phyloP scores from a whole-genome alignment of 1,140 invertebrate species.

The Microplitis demolitor region DNA sequence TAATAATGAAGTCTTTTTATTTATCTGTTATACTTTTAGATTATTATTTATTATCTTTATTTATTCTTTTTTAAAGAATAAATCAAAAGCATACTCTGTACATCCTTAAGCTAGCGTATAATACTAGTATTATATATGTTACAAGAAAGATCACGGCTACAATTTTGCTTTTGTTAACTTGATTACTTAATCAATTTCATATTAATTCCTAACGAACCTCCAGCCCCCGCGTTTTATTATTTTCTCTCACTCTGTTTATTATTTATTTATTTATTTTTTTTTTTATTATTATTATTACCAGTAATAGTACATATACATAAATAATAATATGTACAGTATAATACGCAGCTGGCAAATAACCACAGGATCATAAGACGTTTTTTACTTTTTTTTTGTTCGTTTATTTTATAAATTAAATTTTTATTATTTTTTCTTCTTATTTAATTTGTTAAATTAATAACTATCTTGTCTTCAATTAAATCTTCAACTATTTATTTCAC shows the following conservation, averaged over 20 bases:
- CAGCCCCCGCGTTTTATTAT: neutral
- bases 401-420: constrained; percentile 1
- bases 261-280: neutral
- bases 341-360: constrained; percentile 30
- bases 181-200: neutral
- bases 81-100: neutral
- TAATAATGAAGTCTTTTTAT: neutral
- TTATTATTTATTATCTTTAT: neutral
- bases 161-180: constrained; percentile 1
- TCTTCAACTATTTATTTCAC: too few relatives aligned
- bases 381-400: neutral
- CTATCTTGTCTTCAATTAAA: neutral
- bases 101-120: constrained; percentile 12
- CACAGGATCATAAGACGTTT: constrained; percentile 21
- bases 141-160: constrained; percentile 26
- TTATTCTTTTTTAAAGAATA: neutral
- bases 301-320: constrained; percentile 33
- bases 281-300: neutral
- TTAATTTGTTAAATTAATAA: too few relatives aligned
- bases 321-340: constrained; percentile 34
- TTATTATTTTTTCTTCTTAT: constrained; percentile 10
- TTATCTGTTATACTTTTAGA: neutral
- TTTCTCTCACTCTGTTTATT: neutral
- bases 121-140: constrained; percentile 29
- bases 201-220: neutral